These are phyloP conservation scores for Danio tinwini DNA, from an alignment of 2,797 vertebrate species.

Conservation along the genomic window DNA sequence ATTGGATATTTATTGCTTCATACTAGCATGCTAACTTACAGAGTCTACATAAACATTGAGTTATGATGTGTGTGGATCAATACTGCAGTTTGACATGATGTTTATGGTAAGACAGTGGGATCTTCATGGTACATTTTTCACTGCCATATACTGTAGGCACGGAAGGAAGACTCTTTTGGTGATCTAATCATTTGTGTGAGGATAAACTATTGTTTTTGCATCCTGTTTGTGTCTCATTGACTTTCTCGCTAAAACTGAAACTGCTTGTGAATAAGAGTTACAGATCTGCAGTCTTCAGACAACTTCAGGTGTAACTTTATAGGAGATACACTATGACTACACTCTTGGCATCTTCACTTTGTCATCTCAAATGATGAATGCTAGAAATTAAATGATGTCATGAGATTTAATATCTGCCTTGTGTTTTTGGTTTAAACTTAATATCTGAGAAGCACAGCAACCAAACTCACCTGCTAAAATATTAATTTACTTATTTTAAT, in stretches of 20 bases:
- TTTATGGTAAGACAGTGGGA: not conserved
- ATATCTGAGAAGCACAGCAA: not conserved
- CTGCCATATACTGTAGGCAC: not conserved
- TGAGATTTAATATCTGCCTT: not conserved
- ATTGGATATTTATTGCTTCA: too few relatives aligned
- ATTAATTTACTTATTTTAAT: too few relatives aligned
- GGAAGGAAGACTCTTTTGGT: not conserved
- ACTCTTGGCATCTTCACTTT: slow-evolving; percentile 15
- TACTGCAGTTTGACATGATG: not conserved
- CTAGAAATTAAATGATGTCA: not conserved
- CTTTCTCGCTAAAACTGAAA: not conserved
- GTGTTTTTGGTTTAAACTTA: not conserved
- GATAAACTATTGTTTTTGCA: not conserved
- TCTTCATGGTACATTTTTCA: not conserved
- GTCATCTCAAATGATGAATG: slow-evolving; percentile 22
- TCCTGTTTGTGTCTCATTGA: not conserved
- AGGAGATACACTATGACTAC: slow-evolving; percentile 27
- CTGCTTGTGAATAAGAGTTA: slow-evolving; percentile 4
- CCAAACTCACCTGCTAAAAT: not conserved
- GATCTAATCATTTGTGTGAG: not conserved
- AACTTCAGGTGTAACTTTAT: slow-evolving; percentile 46
- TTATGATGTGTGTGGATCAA: not conserved
- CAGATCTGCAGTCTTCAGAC: slow-evolving; percentile 28
- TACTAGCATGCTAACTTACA: slow-evolving; percentile 1
- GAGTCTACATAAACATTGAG: slow-evolving; percentile 6